These are phyloP conservation scores for Zaprionus lachaisei DNA, from an alignment of 1,140 invertebrate species.

Conservation along the genomic window DNA sequence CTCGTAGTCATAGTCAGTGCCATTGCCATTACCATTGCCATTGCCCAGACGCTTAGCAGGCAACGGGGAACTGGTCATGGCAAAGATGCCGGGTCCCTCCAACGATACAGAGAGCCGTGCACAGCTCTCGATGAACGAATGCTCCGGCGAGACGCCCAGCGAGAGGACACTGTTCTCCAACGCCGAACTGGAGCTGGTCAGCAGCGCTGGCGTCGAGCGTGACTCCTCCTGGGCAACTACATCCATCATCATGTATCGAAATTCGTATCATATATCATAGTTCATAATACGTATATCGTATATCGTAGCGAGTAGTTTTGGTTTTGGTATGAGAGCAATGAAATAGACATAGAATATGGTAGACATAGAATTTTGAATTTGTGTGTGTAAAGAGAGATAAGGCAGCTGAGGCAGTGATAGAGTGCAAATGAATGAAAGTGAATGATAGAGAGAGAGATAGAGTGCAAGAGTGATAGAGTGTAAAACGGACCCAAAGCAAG, in stretches of 20 bases:
- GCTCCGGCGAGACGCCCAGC: conserved; percentile 92
- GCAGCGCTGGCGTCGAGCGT: conserved; percentile 92
- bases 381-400: conserved; percentile 28
- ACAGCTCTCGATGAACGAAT: conserved; percentile 93
- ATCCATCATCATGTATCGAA: not conserved
- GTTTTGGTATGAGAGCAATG: conserved; percentile 47
- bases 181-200: conserved; percentile 87
- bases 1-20: conserved; percentile 74
- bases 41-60: conserved; percentile 58
- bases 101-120: conserved; percentile 93
- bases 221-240: conserved; percentile 90
- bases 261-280: conserved; percentile 1
- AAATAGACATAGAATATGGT: conserved; percentile 51
- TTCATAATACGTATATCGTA: not conserved
- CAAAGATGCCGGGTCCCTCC: conserved; percentile 86
- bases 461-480: not conserved
- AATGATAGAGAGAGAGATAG: not conserved
- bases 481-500: not conserved
- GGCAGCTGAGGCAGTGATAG: not conserved
- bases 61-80: conserved; percentile 78
- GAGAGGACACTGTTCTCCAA: conserved; percentile 86
- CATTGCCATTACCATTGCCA: conserved; percentile 57
- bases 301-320: conserved; percentile 26
- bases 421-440: conserved; percentile 29
- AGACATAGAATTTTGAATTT: conserved; percentile 28